phyloP scores from a whole-genome alignment of 1,140 invertebrate genomes.

The Harpegnathos saltator region DNA sequence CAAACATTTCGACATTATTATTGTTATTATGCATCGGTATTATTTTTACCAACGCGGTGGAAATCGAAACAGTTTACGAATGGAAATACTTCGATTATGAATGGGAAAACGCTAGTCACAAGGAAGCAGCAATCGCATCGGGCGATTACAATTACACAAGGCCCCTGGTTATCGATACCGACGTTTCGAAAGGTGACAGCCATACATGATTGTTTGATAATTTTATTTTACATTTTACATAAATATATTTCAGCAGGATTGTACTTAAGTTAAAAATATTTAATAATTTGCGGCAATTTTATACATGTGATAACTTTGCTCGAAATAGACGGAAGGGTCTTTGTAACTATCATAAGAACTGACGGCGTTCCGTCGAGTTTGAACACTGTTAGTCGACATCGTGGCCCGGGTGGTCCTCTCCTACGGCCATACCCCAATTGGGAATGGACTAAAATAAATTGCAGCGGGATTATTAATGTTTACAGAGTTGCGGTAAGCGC shows the following conservation, averaged over 20 bases:
- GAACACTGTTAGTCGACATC: slow-evolving; percentile 43
- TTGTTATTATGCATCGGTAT: neutral
- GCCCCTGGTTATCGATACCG: slow-evolving; percentile 67
- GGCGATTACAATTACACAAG: slow-evolving; percentile 84
- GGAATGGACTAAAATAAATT: slow-evolving; percentile 67
- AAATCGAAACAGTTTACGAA: slow-evolving; percentile 26
- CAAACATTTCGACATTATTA: neutral
- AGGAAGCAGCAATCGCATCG: slow-evolving; percentile 84
- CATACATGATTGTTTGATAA: too few relatives aligned
- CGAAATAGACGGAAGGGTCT: slow-evolving; percentile 63
- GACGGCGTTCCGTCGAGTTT: slow-evolving; percentile 77
- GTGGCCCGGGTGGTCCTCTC: slow-evolving; percentile 64
- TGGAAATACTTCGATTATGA: slow-evolving; percentile 73
- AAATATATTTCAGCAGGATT: neutral
- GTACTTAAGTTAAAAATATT: neutral
- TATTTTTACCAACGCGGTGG: neutral
- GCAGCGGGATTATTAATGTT: slow-evolving; percentile 69
- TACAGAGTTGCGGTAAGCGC: slow-evolving; percentile 72
- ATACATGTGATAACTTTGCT: neutral
- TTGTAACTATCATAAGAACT: slow-evolving; percentile 82
- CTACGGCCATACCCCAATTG: slow-evolving; percentile 76
- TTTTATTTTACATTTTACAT: too few relatives aligned
- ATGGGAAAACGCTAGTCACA: slow-evolving; percentile 48
- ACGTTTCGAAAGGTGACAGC: slow-evolving; percentile 36
- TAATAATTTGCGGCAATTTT: neutral